A percentile compares a stretch with the other conserved stretches of the same genome.
phyloP scores from a whole-genome alignment of 2,888 invertebrate genomes.

The Vandiemenella viatica region DNA sequence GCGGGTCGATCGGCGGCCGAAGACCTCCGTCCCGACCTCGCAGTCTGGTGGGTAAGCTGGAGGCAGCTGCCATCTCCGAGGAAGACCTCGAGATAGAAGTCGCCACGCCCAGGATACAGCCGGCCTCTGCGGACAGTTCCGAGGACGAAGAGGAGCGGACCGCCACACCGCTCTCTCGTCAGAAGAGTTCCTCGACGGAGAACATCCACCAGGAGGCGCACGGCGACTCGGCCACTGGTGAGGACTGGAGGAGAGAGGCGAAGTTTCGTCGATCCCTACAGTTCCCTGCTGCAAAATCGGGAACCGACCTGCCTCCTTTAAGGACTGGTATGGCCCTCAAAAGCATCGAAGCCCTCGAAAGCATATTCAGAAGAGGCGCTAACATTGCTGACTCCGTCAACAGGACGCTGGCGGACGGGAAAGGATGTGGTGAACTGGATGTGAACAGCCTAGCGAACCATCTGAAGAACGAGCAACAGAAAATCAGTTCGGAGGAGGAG shows the following conservation, averaged over 20 bases:
- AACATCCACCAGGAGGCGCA: conserved; percentile 23
- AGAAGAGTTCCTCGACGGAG: conserved; percentile 35
- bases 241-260: background rate
- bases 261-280: conserved; percentile 49
- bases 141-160: conserved; percentile 4
- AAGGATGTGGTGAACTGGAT: background rate
- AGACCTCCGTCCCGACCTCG: conserved; percentile 35
- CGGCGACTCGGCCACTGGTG: background rate
- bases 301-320: background rate
- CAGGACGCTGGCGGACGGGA: conserved; percentile 1
- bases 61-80: conserved; percentile 3
- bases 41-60: conserved; percentile 12
- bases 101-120: background rate
- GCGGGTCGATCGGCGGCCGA: conserved; percentile 31
- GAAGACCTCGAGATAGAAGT: background rate
- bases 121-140: background rate
- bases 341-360: conserved; percentile 10
- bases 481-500: background rate
- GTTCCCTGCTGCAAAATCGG: conserved; percentile 40
- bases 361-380: conserved; percentile 5
- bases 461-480: background rate
- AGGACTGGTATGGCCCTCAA: background rate
- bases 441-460: conserved; percentile 1
- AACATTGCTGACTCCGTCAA: conserved; percentile 9
- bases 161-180: background rate